A percentile compares a stretch with the other conserved stretches of the same genome.
Evolutionary conservation across 2,113 vertebrate genomes (phyloP).

Genomic region (Centropus unirufus): DNA sequence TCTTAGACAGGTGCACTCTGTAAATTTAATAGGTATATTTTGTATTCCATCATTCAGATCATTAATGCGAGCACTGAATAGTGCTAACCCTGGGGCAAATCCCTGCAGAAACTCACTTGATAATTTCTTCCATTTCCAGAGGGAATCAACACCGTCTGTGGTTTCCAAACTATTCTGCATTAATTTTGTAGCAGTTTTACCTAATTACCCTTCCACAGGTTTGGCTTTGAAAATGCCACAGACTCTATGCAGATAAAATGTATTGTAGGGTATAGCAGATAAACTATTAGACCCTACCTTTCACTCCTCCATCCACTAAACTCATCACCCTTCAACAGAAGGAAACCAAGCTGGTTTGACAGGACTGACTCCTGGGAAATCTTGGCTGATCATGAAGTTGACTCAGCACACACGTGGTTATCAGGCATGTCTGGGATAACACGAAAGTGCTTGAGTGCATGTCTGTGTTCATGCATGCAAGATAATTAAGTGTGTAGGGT

Average conservation of each 20-base stretch:
- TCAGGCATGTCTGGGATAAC: not conserved
- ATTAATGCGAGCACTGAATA: constrained; percentile 11
- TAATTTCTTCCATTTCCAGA: not conserved
- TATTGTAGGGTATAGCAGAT: not conserved
- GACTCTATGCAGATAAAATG: no score
- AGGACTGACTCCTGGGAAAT: not conserved
- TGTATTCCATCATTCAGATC: constrained; percentile 6
- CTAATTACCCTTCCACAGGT: not conserved
- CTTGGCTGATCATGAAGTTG: not conserved
- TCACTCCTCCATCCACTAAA: not conserved
- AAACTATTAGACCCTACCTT: not conserved
- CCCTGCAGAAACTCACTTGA: not conserved
- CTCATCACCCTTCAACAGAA: not conserved
- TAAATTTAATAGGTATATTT: constrained; percentile 34
- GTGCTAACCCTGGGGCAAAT: not conserved
- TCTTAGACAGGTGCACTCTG: not conserved
- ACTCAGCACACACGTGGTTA: fast-evolving
- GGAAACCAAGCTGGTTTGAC: not conserved
- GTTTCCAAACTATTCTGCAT: not conserved
- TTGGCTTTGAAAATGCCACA: not conserved
- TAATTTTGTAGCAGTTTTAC: not conserved
- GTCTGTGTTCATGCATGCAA: not conserved
- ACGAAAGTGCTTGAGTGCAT: not conserved
- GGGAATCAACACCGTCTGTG: not conserved
- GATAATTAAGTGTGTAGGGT: not conserved